These are phyloP conservation scores for Aphis gossypii DNA, from an alignment of 1,140 invertebrate species.

Conservation along the genomic window DNA sequence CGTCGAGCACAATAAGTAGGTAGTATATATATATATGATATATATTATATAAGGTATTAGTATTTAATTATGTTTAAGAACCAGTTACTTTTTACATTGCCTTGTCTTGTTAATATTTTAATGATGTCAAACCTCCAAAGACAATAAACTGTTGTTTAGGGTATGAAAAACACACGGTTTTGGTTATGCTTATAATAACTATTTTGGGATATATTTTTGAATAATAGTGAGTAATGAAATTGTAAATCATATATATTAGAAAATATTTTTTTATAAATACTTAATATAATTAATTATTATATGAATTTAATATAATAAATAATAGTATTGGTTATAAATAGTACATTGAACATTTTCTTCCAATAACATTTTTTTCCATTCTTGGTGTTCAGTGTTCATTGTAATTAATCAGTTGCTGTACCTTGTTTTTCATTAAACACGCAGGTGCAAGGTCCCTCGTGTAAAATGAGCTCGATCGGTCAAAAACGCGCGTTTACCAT, in stretches of 20 bases:
- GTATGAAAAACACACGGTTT: neutral
- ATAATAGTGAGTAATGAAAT: too few species aligned
- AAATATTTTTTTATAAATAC: too few species aligned
- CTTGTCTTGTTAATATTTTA: neutral
- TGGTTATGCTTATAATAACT: neutral
- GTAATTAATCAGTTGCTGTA: conserved; percentile 39
- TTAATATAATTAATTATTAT: too few species aligned
- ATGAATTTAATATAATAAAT: neutral
- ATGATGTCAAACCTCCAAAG: neutral
- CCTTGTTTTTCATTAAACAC: conserved; percentile 42
- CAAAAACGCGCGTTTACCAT: conserved; percentile 38
- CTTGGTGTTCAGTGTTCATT: neutral
- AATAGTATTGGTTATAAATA: neutral
- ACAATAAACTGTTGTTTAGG: neutral
- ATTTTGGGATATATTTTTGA: neutral
- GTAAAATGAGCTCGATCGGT: conserved; percentile 51
- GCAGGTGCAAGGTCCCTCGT: conserved; percentile 53
- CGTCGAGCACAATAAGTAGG: neutral
- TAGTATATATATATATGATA: neutral
- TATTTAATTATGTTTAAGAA: neutral
- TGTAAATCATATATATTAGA: too few species aligned
- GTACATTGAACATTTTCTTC: neutral
- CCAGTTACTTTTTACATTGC: neutral
- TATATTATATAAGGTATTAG: neutral
- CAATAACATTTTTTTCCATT: neutral